Conservation (phyloP, 2,888 invertebrate genomes). For the Cenopis cana region DNA sequence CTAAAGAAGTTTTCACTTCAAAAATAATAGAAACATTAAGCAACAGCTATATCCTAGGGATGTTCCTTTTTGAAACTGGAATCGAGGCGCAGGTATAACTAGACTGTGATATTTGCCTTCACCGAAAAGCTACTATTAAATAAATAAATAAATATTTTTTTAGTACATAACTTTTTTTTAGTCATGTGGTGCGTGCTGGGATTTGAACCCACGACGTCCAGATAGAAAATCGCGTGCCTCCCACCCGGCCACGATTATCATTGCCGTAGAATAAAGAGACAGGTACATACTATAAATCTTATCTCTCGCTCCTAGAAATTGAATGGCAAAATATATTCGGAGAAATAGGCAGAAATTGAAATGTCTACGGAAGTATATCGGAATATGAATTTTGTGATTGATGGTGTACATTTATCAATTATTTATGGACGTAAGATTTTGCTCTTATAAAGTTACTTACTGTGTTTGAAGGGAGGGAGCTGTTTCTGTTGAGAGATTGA, state of each 20-base stretch:
- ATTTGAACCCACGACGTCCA: too few relatives aligned
- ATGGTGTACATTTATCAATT: conserved; percentile 40
- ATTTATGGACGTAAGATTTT: conserved; percentile 35
- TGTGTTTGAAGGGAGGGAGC: conserved; percentile 5
- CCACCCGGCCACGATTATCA: background rate
- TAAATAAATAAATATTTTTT: too few relatives aligned
- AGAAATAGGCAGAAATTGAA: conserved; percentile 37
- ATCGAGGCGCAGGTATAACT: too few relatives aligned
- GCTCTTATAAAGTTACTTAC: conserved; percentile 31
- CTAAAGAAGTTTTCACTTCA: too few relatives aligned
- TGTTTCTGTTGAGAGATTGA: conserved; percentile 4
- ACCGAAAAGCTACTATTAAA: too few relatives aligned
- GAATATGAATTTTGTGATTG: conserved; percentile 39
- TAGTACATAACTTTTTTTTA: too few relatives aligned
- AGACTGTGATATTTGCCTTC: too few relatives aligned
- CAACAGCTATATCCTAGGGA: too few relatives aligned
- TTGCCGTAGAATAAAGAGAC: background rate
- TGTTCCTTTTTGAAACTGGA: too few relatives aligned
- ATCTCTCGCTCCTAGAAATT: conserved; percentile 28
- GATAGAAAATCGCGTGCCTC: too few relatives aligned
- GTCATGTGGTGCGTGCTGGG: too few relatives aligned
- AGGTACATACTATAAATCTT: conserved; percentile 13
- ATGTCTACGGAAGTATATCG: conserved; percentile 38
- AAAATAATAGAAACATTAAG: too few relatives aligned
- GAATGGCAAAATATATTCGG: conserved; percentile 17